Evolutionary conservation across 2,888 invertebrate genomes (phyloP).

Genomic region (Tetanocera ferruginea): DNA sequence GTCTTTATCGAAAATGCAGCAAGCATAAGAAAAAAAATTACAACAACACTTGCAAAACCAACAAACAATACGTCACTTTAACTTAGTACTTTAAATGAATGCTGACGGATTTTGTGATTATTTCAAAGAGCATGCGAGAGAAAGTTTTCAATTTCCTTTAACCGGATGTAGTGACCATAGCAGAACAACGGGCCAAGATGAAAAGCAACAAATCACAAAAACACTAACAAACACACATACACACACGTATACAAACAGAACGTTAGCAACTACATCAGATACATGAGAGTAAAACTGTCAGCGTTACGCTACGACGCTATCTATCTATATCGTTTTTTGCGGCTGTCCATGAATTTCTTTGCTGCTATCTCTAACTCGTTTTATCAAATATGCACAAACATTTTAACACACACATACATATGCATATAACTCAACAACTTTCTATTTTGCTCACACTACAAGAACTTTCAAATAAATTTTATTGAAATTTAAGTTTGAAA

Average conservation of each 20-base stretch:
- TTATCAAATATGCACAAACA: no score
- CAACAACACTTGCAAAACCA: neutral
- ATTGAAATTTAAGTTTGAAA: no score
- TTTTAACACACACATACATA: no score
- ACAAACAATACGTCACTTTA: neutral
- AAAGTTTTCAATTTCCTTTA: conserved; percentile 63
- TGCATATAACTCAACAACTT: no score
- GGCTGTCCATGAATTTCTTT: no score
- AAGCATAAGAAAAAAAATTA: neutral
- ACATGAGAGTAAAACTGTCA: neutral
- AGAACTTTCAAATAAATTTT: no score
- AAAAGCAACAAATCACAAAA: conserved; percentile 25
- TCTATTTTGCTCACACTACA: no score
- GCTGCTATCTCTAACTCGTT: no score
- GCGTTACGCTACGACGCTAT: neutral
- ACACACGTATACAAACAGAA: conserved; percentile 54
- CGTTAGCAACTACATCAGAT: conserved; percentile 14
- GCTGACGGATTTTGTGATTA: conserved; percentile 11
- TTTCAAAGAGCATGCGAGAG: conserved; percentile 36
- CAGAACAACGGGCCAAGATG: conserved; percentile 58
- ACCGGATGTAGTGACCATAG: conserved; percentile 59
- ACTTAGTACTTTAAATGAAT: conserved; percentile 3
- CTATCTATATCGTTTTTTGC: neutral
- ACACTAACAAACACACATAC: conserved; percentile 27
- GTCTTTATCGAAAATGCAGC: neutral